Conservation (phyloP, 2,888 invertebrate genomes). For the Hedya salicella region DNA sequence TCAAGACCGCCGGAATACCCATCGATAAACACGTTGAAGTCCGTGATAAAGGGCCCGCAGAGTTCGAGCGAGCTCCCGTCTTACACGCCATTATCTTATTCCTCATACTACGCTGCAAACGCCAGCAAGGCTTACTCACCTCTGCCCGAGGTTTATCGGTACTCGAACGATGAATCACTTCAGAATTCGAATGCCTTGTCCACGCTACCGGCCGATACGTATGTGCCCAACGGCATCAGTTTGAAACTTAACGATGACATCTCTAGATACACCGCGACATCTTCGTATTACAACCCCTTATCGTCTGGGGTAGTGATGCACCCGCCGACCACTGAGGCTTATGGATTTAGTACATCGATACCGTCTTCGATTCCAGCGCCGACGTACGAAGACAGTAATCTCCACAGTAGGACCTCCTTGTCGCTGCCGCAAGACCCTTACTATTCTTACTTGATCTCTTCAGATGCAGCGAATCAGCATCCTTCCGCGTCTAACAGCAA, state of each 20-base stretch:
- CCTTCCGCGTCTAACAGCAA: conserved; percentile 62
- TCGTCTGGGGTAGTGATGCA: conserved; percentile 67
- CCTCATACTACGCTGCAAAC: conserved; percentile 71
- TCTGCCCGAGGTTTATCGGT: conserved; percentile 77
- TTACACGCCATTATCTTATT: conserved; percentile 76
- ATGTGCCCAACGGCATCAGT: conserved; percentile 76
- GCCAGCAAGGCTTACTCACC: conserved; percentile 76
- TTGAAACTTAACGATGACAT: conserved; percentile 75
- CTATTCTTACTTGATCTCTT: conserved; percentile 65
- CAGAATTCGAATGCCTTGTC: conserved; percentile 69
- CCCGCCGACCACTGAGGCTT: conserved; percentile 65
- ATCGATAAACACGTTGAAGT: conserved; percentile 65
- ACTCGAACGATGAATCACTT: conserved; percentile 77
- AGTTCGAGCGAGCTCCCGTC: conserved; percentile 71
- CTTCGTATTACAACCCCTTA: conserved; percentile 69
- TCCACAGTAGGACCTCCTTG: conserved; percentile 62
- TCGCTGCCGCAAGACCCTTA: conserved; percentile 71
- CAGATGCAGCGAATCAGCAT: conserved; percentile 64
- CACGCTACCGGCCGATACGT: conserved; percentile 69
- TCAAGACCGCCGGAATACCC: conserved; percentile 72
- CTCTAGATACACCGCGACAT: conserved; percentile 62
- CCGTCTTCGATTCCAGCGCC: conserved; percentile 59
- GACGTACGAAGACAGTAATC: conserved; percentile 68
- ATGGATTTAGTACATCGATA: conserved; percentile 62
- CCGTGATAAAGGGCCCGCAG: conserved; percentile 72